Evolutionary conservation across 2,797 vertebrate species (phyloP), one percentile per base, ranked within the genome.

Genomic region (Callimico goeldii): DNA sequence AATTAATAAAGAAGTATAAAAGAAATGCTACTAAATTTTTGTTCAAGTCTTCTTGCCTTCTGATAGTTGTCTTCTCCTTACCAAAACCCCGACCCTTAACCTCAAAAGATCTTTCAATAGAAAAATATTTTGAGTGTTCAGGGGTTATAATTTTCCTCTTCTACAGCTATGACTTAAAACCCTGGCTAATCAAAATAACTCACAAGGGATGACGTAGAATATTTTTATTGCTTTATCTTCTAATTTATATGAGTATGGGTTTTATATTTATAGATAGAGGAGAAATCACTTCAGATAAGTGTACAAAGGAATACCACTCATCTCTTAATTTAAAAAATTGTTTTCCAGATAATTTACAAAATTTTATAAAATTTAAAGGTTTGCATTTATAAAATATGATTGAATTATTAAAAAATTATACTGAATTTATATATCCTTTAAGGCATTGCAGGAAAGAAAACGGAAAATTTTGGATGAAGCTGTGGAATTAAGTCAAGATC

Each of bases 401-500:
- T 96, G 57, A 88, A 70, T 91, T 95, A 1, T 86, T 84, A 79
- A 80, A 67, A 77, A 88, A 72, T 95, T 84, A 92, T 79, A 88
- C 36, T 96, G 26, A 81, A 73, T 77, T 90, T 98, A 79, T 89
- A 13, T 97, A 75, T 96, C 96, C 33, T 97, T 92, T 88, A 97
- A 99, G 99, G 98, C 98, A 17, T 98, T 99, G 4, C 99, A 99
- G 82, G 99, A 99, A 98, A 99, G 99, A 92, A 99, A 99, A 93
- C 99, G 98, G 98, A 99, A 93, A 98, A 99, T 99, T 98, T 98
- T 99, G 98, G 99, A 99, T 97, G 99, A 99, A 96, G 99, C 99
- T 0, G 99, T 99, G 97, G 99, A 99, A 92, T 99, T 99, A 97
- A 99, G 99, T 98, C 99, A 99, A 98, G 99, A 99, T 99, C 99